Evolutionary conservation across 2,888 invertebrate species (phyloP), one percentile per base, ranked within the genome.

Genomic region (Ceramica pisi): DNA sequence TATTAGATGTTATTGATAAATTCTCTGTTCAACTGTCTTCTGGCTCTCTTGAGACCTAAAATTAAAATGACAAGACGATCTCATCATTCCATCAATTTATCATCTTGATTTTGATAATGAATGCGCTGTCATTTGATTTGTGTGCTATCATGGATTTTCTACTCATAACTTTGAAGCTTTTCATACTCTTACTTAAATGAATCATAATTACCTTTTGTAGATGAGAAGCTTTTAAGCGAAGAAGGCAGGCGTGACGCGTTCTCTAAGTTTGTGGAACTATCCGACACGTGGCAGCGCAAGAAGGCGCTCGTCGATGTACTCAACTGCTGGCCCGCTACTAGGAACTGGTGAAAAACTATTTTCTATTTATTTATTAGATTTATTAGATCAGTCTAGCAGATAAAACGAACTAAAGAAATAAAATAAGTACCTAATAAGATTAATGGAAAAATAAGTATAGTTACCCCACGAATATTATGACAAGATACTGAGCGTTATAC

Each of bases 251-350:
- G 89, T 9, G 89, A 81, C 12, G 89, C 87, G 48, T 92, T 95
- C 80, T 46, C 64, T 1, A 78, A 82, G 75, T 88, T 93, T 67
- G 62, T 88, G 70, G 56, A 63, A 48, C 76, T 81, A 19, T 80
- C 92, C 1, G 87, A 90, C 82, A 81, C 91, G 7, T 93, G 93
- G 92, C 90, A 88, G 73, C 89, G 89, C 66, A 90, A 90, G 86
- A 93, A 92, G 80, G 92, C 94, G 57, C 89, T 96, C 0, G 93
- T 93, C 2, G 95, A 96, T 75, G 90, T 93, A 19, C 89, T 96
- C 16, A 88, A 86, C 60, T 94, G 94, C 87, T 96, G 96, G 96
- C 95, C 95, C 7, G 86, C 88, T 3, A 87, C 87, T 0, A n/a
- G 56, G 38, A 57, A 57, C 21, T 38, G 56, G 56, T 57, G 3